Evolutionary conservation across 2,797 vertebrate genomes (phyloP), one percentile per base, ranked within the genome.

Genomic region (Tenualosa ilisha): DNA sequence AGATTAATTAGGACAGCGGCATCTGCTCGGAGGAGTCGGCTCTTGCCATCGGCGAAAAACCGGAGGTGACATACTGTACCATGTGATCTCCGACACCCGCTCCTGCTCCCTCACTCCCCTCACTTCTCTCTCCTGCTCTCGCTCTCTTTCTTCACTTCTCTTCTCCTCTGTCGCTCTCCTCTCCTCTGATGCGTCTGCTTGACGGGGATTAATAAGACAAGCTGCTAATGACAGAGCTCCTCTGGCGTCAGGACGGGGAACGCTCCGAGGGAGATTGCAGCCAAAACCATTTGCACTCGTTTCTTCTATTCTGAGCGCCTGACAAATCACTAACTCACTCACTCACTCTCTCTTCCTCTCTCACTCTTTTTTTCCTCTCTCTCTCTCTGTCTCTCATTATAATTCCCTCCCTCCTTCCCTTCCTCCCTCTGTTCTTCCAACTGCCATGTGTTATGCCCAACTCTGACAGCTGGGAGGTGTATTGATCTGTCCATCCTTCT

Each of bases 231-330:
- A 46, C 40, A 43, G 72, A 17, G 40, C 17, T 46, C 37, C 72
- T 8, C 13, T 15, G 20, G 72, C 72, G 43, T 46, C 15, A 12
- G 2, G 51, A 61, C n/a, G 46, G 31, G 20, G 68, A 79, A 4
- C 20, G 85, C 65, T 56, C 65, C 8, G 61, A 84, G 84, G 88
- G 83, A 84, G 91, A 82, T 89, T 85, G 86, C 68, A 86, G 88
- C 15, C 89, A 89, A 90, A 91, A 87, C 88, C 82, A 86, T 90
- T 91, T 88, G 92, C 89, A 90, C 91, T 94, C 91, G 93, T 95
- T 95, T 90, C 91, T 86, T 93, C 94, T 93, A 95, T 96, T 95
- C 94, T 92, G 88, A 93, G 91, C 88, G 87, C 86, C 72, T 79
- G 72, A 88, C 91, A 91, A 88, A 93, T 92, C 91, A 92, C 85